Evolutionary conservation across 1,140 invertebrate species (phyloP).

Genomic region (Caenorhabditis tropicalis): DNA sequence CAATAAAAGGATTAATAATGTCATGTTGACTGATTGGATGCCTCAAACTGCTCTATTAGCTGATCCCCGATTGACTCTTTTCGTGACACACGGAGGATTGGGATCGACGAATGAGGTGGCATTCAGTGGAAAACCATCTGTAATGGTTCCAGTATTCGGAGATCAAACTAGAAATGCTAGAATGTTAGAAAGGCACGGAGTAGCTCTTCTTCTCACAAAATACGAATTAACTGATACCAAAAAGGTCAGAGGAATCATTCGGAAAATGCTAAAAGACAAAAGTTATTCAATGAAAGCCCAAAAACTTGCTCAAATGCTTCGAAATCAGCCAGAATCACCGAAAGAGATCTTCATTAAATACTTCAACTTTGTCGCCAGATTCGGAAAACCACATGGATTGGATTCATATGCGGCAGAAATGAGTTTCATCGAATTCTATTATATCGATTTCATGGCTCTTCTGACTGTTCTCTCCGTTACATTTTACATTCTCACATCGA

Average conservation of each 20-base stretch:
- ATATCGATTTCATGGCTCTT: background rate
- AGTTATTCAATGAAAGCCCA: background rate
- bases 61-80: constrained; percentile 57
- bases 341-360: constrained; percentile 29
- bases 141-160: constrained; percentile 62
- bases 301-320: background rate
- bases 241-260: constrained; percentile 30
- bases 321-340: constrained; percentile 34
- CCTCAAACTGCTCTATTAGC: constrained; percentile 58
- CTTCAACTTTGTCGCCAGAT: constrained; percentile 11
- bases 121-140: constrained; percentile 59
- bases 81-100: constrained; percentile 64
- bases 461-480: background rate
- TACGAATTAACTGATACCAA: constrained; percentile 28
- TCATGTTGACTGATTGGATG: constrained; percentile 59
- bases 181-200: constrained; percentile 54
- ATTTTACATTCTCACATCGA: background rate
- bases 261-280: constrained; percentile 46
- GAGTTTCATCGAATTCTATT: constrained; percentile 24
- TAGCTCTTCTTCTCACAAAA: constrained; percentile 50
- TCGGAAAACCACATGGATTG: constrained; percentile 24
- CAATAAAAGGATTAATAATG: constrained; percentile 53
- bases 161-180: constrained; percentile 60
- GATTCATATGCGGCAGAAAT: constrained; percentile 15
- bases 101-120: constrained; percentile 60